These are phyloP conservation scores for Oeneis ivallda DNA, from an alignment of 2,888 invertebrate genomes.

Conservation along the genomic window DNA sequence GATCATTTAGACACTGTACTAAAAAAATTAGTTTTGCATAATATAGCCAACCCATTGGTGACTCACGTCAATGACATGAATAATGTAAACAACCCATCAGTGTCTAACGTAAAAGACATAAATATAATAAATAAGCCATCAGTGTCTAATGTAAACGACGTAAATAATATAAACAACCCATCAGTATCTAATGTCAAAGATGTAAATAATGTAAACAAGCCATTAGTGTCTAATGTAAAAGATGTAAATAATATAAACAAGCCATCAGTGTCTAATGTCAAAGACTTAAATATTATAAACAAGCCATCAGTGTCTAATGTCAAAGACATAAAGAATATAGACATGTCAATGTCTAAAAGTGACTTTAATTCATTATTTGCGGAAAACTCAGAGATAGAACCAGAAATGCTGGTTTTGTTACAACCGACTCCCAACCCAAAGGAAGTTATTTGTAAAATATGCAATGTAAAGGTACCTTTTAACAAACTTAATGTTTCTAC, in stretches of 20 bases:
- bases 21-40: too few relatives aligned
- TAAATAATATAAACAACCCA: background rate
- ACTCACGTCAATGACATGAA: background rate
- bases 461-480: conserved; percentile 28
- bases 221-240: too few relatives aligned
- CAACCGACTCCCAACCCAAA: background rate
- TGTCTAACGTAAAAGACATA: background rate
- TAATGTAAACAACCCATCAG: background rate
- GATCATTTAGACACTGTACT: too few relatives aligned
- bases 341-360: background rate
- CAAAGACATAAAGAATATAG: background rate
- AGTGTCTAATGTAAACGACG: background rate
- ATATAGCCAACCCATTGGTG: background rate
- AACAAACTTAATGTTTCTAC: conserved; percentile 9
- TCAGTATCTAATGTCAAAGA: background rate
- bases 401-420: background rate
- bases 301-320: background rate
- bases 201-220: background rate
- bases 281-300: too few relatives aligned
- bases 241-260: too few relatives aligned
- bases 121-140: background rate
- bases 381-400: too few relatives aligned
- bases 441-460: conserved; percentile 5
- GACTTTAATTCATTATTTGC: background rate
- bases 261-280: too few relatives aligned